Percentiles rank a stretch among this genome's conserved stretches.
Conservation (phyloP, 2,888 invertebrate species). For the Tolmerus cingulatus region DNA sequence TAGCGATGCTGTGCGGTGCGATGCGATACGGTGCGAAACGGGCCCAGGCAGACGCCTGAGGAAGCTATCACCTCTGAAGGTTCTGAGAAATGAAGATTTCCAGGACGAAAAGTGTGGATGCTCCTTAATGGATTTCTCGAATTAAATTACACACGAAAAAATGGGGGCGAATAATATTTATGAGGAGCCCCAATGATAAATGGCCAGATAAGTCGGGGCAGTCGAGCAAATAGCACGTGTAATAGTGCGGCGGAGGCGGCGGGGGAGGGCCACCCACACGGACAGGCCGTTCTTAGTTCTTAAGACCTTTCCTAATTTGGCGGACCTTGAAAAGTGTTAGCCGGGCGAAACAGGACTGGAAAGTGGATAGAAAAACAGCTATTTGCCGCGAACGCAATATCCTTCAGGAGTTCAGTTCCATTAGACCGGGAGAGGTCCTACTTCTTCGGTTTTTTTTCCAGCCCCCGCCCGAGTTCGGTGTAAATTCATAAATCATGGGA, state of each 20-base stretch:
- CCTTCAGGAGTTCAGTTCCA: neutral
- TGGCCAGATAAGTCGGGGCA: conserved; percentile 16
- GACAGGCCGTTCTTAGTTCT: neutral
- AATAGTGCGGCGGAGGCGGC: neutral
- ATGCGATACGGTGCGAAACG: neutral
- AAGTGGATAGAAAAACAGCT: neutral
- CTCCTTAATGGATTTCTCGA: conserved; percentile 35
- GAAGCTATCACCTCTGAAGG: neutral
- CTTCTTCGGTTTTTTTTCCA: neutral
- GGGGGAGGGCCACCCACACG: neutral
- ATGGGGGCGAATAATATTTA: conserved; percentile 15
- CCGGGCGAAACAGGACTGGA: neutral
- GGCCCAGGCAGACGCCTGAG: neutral
- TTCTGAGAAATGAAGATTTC: conserved; percentile 21
- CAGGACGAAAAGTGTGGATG: neutral
- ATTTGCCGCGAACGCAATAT: neutral
- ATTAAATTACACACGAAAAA: conserved; percentile 27
- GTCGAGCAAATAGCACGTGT: neutral
- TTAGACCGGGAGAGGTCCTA: neutral
- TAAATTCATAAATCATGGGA: conserved; percentile 44
- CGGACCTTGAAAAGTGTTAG: neutral
- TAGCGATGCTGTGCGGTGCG: neutral
- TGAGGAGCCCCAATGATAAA: conserved; percentile 20
- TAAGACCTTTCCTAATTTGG: neutral
- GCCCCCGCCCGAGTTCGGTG: neutral